Conservation (phyloP, 2,888 invertebrate genomes). For the Perdita meconis region DNA sequence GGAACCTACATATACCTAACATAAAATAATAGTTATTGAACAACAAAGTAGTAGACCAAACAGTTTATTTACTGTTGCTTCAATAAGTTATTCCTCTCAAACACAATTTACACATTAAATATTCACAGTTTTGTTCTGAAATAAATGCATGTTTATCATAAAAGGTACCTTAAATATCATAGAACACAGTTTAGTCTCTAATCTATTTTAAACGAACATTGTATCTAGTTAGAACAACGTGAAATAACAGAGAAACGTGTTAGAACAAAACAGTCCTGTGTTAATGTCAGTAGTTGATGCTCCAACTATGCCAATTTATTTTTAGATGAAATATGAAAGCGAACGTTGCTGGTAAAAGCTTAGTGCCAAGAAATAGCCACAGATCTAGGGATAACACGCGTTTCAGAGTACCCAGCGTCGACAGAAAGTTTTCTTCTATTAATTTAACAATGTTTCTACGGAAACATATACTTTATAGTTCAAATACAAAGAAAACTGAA, state of each 20-base stretch:
- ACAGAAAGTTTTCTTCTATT: background rate
- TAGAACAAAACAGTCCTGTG: constrained; percentile 18
- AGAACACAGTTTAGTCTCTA: background rate
- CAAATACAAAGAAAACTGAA: background rate
- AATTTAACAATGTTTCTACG: constrained; percentile 6
- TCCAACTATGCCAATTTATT: constrained; percentile 68
- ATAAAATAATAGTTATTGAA: constrained; percentile 57
- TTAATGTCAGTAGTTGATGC: constrained; percentile 51
- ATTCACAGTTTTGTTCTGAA: constrained; percentile 4
- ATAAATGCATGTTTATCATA: constrained; percentile 2
- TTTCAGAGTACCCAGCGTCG: constrained; percentile 5
- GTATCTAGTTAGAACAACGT: background rate
- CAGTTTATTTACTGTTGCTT: constrained; percentile 6
- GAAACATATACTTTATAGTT: background rate
- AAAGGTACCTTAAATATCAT: background rate
- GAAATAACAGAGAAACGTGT: constrained; percentile 9
- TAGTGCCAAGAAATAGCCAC: constrained; percentile 55
- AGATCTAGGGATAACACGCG: constrained; percentile 14
- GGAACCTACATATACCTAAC: constrained; percentile 82
- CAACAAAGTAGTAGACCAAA: constrained; percentile 19
- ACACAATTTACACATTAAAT: background rate
- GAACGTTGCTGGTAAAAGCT: constrained; percentile 51
- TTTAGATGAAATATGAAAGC: constrained; percentile 72
- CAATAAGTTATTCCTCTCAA: background rate
- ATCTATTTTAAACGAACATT: background rate